Evolutionary conservation across 2,113 vertebrate species (phyloP).

Genomic region (Myxocyprinus asiaticus): DNA sequence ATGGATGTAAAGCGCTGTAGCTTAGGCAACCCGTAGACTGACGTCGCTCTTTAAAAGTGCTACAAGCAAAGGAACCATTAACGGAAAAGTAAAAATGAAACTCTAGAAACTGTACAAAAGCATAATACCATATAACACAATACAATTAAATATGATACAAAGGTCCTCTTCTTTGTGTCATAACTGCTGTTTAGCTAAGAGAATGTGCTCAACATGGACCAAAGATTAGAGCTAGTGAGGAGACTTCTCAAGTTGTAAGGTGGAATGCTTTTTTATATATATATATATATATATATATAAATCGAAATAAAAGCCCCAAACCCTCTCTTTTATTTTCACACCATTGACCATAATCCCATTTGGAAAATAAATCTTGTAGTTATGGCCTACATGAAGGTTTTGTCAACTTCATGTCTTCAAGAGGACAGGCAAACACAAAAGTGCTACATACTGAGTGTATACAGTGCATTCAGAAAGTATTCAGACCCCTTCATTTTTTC

Average conservation of each 20-base stretch:
- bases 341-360: too few relatives aligned
- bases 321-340: too few relatives aligned
- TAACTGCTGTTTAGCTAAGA: constrained; percentile 4
- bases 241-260: background rate
- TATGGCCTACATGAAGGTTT: too few relatives aligned
- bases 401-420: too few relatives aligned
- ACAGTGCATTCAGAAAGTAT: too few relatives aligned
- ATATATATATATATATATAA: too few relatives aligned
- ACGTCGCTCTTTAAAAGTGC: constrained; percentile 58
- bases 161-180: constrained; percentile 21
- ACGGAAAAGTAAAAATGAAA: constrained; percentile 13
- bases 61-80: constrained; percentile 16
- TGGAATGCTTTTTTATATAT: too few relatives aligned
- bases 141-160: constrained; percentile 20
- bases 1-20: constrained; percentile 69
- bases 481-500: too few relatives aligned
- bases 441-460: too few relatives aligned
- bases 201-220: background rate
- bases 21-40: constrained; percentile 54
- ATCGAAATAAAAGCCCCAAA: too few relatives aligned
- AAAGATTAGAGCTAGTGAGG: constrained; percentile 5
- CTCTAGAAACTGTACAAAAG: constrained; percentile 17
- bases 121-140: constrained; percentile 42
- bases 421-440: too few relatives aligned
- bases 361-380: too few relatives aligned